Base-by-base conservation (phyloP, 2,888 invertebrate genomes). In the Melanostoma mellinum region DNA sequence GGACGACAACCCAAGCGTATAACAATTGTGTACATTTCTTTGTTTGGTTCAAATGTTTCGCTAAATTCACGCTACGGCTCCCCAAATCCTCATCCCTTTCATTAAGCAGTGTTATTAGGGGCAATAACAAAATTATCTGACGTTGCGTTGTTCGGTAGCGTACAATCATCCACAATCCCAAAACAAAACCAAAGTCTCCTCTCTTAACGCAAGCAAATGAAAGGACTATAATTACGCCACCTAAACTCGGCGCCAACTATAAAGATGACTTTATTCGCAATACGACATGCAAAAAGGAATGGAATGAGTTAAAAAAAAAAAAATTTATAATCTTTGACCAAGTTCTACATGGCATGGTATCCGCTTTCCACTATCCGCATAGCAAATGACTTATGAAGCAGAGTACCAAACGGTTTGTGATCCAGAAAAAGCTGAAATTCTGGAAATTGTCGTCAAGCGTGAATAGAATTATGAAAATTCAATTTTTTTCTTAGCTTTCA, bases 381-480 rank as follows among this genome's bases (percentile, higher is more conserved):
- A 71, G 35, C 46, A 72, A 68, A 77, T 78, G 73, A 77, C 63
- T 69, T 82, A 73, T 71, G 69, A 69, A 71, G 56, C 50, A 63
- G 33, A 42, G 69, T 63, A 77, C 58, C 76, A 77, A 77, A 77
- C 63, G 61, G 20, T 20, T 20, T 20, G 77, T 77, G 77, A 69
- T 77, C 63, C 65, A 36, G 44, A 44, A 36, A 65, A 69, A 50
- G 63, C 32, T 58, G 42, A 73, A 69, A 69, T 82, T 65, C 46
- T 61, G 30, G 68, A 63, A 82, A 77, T 73, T 68, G 73, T 69
- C 73, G 53, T 68, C 68, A 35, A 82, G 82, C 82, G 82, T 82
- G 82, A 77, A 82, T 68, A 36, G 82, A 82, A 82, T 82, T 82
- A 82, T 82, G 73, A 82, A 82, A 82, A 82, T 82, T 82, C 82